Base-by-base conservation (phyloP, 2,888 invertebrate species). In the Scrobipalpa costella region DNA sequence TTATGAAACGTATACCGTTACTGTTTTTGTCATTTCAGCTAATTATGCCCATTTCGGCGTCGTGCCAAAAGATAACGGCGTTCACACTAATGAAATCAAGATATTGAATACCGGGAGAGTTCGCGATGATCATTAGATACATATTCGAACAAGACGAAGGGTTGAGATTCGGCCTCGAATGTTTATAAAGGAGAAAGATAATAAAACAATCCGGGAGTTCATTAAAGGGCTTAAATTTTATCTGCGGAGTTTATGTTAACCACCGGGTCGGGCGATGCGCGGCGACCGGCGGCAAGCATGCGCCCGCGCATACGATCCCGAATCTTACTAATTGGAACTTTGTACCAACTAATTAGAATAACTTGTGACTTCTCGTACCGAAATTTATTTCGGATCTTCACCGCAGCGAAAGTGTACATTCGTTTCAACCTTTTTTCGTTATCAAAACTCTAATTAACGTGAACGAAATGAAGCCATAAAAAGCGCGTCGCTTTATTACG, bases 191-290 rank as follows among this genome's bases (percentile, higher is more conserved):
- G 75, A 73, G 70, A 65, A 68, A 78, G 79, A 84, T 82, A 83
- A 84, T 85, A 85, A 85, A 85, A 78, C 83, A 84, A 84, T 83
- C 82, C 71, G 64, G 67, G 76, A 79, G 78, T 86, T 86, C 85
- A 86, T 86, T 87, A 88, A 85, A 81, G 78, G 77, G 78, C 75
- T 87, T 85, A 84, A 88, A 85, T 84, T 83, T 86, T 87, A 86
- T 87, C 86, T 81, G 81, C 75, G 79, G 81, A 80, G 81, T 85
- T 86, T 86, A 85, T 85, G 83, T 80, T 83, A 82, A 81, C 82
- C 85, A 83, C 82, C 81, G 76, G 69, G 71, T 69, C 74, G 68
- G 73, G 67, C 64, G 73, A 68, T 70, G 72, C 27, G 71, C 74
- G 70, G 68, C 76, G 64, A 71, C 70, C 76, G 73, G 73, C 68